phyloP scores from a whole-genome alignment of 2,113 vertebrate genomes.

The Nanorana parkeri region DNA sequence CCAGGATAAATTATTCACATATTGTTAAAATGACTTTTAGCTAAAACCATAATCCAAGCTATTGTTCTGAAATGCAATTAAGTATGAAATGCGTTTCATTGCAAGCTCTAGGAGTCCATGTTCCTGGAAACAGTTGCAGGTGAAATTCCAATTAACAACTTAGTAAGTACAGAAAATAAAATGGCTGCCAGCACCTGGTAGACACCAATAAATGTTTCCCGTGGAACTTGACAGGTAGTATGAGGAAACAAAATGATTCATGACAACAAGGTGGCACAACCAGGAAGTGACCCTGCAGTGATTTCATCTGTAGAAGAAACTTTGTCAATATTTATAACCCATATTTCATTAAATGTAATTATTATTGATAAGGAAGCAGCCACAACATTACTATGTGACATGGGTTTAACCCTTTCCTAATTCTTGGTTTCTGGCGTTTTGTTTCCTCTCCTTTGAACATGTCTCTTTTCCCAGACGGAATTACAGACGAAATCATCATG shows the following conservation, averaged over 20 bases:
- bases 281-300: background rate
- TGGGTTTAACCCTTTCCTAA: too few species aligned
- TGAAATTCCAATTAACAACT: background rate
- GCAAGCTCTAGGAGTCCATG: background rate
- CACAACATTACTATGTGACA: too few species aligned
- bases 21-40: background rate
- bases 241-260: background rate
- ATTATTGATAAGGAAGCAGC: background rate
- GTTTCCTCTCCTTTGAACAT: too few species aligned
- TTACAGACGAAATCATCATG: too few species aligned
- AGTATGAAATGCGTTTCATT: background rate
- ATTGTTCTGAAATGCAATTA: constrained; percentile 16
- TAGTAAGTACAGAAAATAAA: constrained; percentile 7
- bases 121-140: constrained; percentile 26
- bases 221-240: background rate
- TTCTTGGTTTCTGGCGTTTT: too few species aligned
- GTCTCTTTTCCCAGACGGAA: too few species aligned
- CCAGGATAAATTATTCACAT: too few species aligned
- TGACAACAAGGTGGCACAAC: background rate
- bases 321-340: background rate
- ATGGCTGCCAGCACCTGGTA: constrained; percentile 15
- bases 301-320: constrained; percentile 3
- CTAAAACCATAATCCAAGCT: background rate
- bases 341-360: background rate
- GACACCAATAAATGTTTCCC: background rate